phyloP scores from a whole-genome alignment of 2,888 invertebrate species.

The Dryobotodes eremita region DNA sequence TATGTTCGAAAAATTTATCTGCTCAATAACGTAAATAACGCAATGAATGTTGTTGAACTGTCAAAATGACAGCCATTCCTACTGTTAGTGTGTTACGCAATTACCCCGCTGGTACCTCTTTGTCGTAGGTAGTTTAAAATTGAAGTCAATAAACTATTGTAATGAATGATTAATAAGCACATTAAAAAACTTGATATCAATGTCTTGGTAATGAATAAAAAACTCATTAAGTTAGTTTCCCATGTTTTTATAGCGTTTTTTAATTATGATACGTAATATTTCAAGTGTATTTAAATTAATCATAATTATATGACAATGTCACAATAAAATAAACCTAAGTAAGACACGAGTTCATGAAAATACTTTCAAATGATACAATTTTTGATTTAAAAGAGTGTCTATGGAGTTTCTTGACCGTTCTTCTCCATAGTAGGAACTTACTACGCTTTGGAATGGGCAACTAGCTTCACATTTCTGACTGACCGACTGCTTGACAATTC shows the following conservation, averaged over 20 bases:
- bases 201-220: constrained; percentile 34
- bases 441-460: not conserved
- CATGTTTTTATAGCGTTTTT: constrained; percentile 24
- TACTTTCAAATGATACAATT: not conserved
- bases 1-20: too few species aligned
- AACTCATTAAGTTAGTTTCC: constrained; percentile 27
- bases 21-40: too few species aligned
- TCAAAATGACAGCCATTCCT: too few species aligned
- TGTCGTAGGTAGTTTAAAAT: constrained; percentile 6
- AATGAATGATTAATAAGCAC: constrained; percentile 1
- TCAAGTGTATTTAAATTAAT: too few species aligned
- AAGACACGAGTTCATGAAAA: not conserved
- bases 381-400: not conserved
- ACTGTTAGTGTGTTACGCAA: too few species aligned
- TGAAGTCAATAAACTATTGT: constrained; percentile 18
- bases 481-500: not conserved
- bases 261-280: constrained; percentile 35
- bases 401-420: not conserved
- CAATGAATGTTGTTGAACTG: too few species aligned
- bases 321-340: not conserved
- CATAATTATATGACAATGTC: too few species aligned
- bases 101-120: not conserved
- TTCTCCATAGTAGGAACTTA: not conserved
- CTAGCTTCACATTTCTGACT: not conserved
- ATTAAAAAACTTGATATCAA: constrained; percentile 31